Evolutionary conservation across 64 coral and sea anemone species (phyloP), one percentile per base, ranked within the genome.

Genomic region (Porites lutea): DNA sequence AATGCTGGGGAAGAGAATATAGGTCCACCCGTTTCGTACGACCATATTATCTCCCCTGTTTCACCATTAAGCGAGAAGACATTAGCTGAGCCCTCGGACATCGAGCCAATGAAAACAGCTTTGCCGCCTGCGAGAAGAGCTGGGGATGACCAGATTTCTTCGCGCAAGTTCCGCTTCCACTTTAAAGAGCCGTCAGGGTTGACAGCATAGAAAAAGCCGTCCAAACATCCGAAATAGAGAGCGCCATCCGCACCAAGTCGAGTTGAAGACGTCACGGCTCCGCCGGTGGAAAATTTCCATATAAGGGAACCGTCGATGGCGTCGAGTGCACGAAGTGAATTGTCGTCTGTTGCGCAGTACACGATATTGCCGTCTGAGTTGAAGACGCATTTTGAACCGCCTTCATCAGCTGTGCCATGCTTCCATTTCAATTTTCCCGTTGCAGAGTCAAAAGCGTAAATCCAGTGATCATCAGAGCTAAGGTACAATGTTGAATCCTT

Each of bases 341-440:
- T 90, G 48, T 98, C 97, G 88, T 98, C 97, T 5, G 97, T 95
- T 22, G 94, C 97, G 58, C 97, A 98, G 83, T 98, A 98, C 13
- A 98, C 74, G 27, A 84, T 87, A 65, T 88, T 88, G 71, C 79
- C 97, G 48, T 95, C 92, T 8, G 65, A 86, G 76, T 94, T 96
- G 79, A 96, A 90, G 44, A 82, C 90, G 74, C 97, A 98, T 20
- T 74, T 89, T 18, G 97, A 98, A 11, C 97, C 97, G 13, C 93
- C 93, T 49, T 98, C 97, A 44, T 98, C 97, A 12, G 94, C 93
- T 5, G 96, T 98, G 8, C 94, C 93, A 65, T 98, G 93, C 51
- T 98, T 98, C 96, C 96, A 98, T 65, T 92, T 80, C 61, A 98
- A 18, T 15, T 90, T 53, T 43, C 96, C 96, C 8, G 91, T 91